These are phyloP conservation scores for Trissolcus brochymenae DNA, from an alignment of 2,888 invertebrate species.

Conservation along the genomic window DNA sequence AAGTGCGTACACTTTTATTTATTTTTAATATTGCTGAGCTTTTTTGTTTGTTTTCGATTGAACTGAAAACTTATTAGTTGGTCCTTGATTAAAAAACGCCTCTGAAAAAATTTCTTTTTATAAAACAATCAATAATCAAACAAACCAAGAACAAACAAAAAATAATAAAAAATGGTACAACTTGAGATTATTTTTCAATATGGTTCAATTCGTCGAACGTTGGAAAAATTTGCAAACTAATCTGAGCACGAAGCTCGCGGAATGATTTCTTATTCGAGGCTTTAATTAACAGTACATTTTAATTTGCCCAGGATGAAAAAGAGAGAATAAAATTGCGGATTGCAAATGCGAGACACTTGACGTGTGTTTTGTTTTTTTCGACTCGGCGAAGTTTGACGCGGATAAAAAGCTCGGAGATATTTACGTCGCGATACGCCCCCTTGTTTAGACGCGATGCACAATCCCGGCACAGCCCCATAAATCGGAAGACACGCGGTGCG, in stretches of 20 bases:
- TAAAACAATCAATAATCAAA: too few relatives aligned
- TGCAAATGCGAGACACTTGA: too few relatives aligned
- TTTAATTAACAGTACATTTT: background rate
- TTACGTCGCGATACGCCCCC: constrained; percentile 54
- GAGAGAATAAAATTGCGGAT: background rate
- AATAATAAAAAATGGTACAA: too few relatives aligned
- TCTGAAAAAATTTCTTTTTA: too few relatives aligned
- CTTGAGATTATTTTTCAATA: too few relatives aligned
- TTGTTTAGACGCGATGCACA: constrained; percentile 36
- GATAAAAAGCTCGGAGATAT: constrained; percentile 40
- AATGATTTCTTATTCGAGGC: background rate
- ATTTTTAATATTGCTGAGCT: too few relatives aligned
- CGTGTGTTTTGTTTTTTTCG: background rate
- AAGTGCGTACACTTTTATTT: too few relatives aligned
- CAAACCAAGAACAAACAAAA: too few relatives aligned
- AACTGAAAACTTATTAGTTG: too few relatives aligned
- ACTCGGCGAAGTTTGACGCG: background rate
- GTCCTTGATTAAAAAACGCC: too few relatives aligned
- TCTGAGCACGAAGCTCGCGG: background rate
- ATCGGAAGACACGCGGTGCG: constrained; percentile 46
- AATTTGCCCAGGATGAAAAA: background rate
- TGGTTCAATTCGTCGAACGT: too few relatives aligned
- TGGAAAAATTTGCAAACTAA: background rate
- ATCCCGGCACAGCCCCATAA: constrained; percentile 33
- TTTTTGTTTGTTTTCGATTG: too few relatives aligned